phyloP scores from a whole-genome alignment of 2,797 vertebrate genomes.

The Lateolabrax maculatus region DNA sequence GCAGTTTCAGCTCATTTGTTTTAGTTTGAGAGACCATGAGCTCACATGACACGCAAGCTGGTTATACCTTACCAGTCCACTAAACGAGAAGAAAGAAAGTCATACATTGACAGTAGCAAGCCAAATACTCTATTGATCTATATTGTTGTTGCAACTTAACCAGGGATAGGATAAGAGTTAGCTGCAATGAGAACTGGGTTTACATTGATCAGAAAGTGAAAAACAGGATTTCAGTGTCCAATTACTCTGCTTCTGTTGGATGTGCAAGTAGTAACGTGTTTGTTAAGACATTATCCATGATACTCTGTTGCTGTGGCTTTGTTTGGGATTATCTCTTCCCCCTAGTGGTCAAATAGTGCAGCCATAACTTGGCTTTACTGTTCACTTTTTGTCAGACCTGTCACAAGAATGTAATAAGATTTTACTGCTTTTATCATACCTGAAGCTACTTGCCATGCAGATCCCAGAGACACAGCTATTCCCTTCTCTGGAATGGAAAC shows the following conservation, averaged over 20 bases:
- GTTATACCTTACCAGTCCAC: not conserved
- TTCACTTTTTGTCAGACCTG: not conserved
- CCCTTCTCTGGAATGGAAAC: too few relatives aligned
- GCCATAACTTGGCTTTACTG: not conserved
- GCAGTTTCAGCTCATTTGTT: not conserved
- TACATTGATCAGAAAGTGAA: not conserved
- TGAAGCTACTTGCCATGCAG: slow-evolving; percentile 3
- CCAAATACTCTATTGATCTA: not conserved
- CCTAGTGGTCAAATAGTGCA: slow-evolving; percentile 15
- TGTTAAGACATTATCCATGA: not conserved
- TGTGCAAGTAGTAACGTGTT: not conserved
- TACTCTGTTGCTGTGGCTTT: not conserved
- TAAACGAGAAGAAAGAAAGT: not conserved
- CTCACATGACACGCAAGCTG: not conserved
- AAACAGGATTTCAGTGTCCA: not conserved
- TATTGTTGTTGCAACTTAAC: not conserved
- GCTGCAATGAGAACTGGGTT: not conserved
- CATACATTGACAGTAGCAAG: not conserved
- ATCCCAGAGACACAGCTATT: slow-evolving; percentile 3
- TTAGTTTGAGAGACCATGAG: not conserved
- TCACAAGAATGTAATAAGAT: not conserved
- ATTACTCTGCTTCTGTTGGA: slow-evolving; percentile 7
- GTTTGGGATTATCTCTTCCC: slow-evolving; percentile 18
- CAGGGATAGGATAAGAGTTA: not conserved
- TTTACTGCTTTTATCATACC: slow-evolving; percentile 13